Percentiles rank a stretch among this genome's conserved stretches.
These are phyloP conservation scores for Achlya flavicornis DNA, from an alignment of 2,888 invertebrate species.

Conservation along the genomic window DNA sequence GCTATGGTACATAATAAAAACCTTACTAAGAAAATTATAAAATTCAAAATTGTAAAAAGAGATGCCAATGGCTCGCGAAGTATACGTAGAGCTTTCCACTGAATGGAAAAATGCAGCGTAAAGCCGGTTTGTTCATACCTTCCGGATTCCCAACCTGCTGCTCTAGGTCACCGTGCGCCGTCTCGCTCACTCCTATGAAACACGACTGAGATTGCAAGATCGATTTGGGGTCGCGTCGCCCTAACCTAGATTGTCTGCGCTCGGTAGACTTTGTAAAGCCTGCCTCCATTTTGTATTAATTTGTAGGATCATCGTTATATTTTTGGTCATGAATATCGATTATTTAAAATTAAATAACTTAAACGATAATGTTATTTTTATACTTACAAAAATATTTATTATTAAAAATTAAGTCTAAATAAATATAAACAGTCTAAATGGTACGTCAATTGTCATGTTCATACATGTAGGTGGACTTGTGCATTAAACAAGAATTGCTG, in stretches of 20 bases:
- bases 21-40: too few species aligned
- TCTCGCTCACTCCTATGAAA: constrained; percentile 65
- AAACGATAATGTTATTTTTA: too few species aligned
- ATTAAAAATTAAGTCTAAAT: too few species aligned
- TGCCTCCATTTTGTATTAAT: constrained; percentile 28
- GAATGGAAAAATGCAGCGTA: constrained; percentile 80
- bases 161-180: constrained; percentile 73
- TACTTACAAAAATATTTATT: too few species aligned
- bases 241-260: constrained; percentile 78
- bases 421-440: too few species aligned
- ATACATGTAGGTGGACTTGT: too few species aligned
- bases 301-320: constrained; percentile 13
- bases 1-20: too few species aligned
- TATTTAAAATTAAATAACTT: too few species aligned
- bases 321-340: neutral
- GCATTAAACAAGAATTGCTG: neutral
- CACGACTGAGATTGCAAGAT: constrained; percentile 62
- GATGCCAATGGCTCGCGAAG: constrained; percentile 22
- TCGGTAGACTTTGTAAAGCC: constrained; percentile 65
- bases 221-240: constrained; percentile 81
- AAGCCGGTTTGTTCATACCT: constrained; percentile 80
- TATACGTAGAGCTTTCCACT: constrained; percentile 64
- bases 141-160: constrained; percentile 83
- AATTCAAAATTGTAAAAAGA: constrained; percentile 36
- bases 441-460: too few species aligned